Evolutionary conservation across 2,113 vertebrate species (phyloP).

Genomic region (Bubo blakistoni): DNA sequence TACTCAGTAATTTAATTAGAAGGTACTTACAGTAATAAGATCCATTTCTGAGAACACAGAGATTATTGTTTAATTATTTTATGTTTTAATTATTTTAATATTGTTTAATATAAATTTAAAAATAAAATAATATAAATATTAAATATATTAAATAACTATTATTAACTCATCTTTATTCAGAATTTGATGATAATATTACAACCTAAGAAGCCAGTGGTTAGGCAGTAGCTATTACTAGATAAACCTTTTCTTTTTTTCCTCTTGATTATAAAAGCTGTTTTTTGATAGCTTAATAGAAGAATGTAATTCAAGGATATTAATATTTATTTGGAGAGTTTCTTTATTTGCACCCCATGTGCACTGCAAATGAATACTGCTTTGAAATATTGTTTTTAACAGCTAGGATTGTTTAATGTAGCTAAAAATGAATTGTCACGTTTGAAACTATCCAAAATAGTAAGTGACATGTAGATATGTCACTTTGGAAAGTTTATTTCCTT

Average conservation of each 20-base stretch:
- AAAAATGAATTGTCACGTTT: neutral
- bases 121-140: too few species aligned
- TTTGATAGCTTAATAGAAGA: neutral
- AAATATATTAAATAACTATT: neutral
- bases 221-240: neutral
- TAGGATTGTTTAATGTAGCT: neutral
- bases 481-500: neutral
- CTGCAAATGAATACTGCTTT: neutral
- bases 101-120: neutral
- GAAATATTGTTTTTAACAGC: neutral
- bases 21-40: neutral
- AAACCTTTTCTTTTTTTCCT: neutral
- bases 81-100: neutral
- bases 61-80: neutral
- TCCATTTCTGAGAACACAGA: neutral
- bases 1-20: neutral
- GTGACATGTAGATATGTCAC: neutral
- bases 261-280: neutral
- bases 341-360: neutral
- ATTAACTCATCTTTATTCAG: neutral
- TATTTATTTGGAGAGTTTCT: neutral
- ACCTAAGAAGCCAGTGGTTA: neutral
- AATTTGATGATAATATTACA: neutral
- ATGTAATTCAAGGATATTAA: neutral
- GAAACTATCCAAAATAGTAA: neutral